Evolutionary conservation across 2,888 invertebrate species (phyloP), one percentile per base, ranked within the genome.

Genomic region (Drosophila neotestacea): DNA sequence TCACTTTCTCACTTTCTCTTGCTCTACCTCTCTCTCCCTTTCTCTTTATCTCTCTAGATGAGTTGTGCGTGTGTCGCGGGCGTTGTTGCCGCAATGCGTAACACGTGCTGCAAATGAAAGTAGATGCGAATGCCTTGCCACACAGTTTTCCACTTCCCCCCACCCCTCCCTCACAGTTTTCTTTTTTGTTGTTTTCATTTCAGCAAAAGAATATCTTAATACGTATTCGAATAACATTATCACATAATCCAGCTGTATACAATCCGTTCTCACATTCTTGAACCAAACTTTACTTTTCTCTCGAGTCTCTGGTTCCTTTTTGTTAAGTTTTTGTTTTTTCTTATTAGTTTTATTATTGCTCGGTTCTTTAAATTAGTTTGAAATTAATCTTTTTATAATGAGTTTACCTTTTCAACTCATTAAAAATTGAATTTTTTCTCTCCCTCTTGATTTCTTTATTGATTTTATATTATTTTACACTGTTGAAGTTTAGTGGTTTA

Each of bases 21-120:
- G 22, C 3, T 22, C 22, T 22, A 22, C 22, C 16, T 41, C 41
- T 16, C 16, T 41, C 16, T 30, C 16, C 4, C 30, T 9, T 5
- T 7, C 30, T 16, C 16, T 16, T 16, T 16, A 16, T 16, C 16
- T 16, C 16, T 0, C 6, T 11, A 11, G 22, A 22, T 50, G 47
- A 48, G 48, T 48, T 58, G 44, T 55, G 48, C 48, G 67, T 63
- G 51, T 63, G 66, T 52, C 62, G 55, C 36, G 60, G 42, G 39
- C 59, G 62, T 51, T 44, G 77, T 42, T 80, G 70, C 58, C 79
- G 79, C 79, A 79, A 79, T 79, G 82, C 76, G 76, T 68, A 75
- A 66, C 79, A 79, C 82, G 79, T 79, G 79, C 79, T 70, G 71
- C 79, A 75, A 60, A 66, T 79, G 70, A 79, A 72, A 66, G 51